phyloP scores from a whole-genome alignment of 2,797 vertebrate species.

The Anabas testudineus region DNA sequence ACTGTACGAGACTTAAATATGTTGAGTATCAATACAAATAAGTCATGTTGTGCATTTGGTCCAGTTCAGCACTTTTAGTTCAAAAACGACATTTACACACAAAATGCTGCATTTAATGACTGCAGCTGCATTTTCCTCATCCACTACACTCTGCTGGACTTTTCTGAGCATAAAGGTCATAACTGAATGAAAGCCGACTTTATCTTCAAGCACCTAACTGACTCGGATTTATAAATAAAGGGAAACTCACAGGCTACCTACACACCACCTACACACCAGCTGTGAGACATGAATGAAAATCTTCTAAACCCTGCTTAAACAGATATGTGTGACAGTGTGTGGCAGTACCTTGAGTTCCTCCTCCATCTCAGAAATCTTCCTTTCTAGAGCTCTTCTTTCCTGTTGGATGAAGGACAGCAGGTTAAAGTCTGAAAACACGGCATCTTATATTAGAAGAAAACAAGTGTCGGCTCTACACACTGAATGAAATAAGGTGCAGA shows the following conservation, averaged over 20 bases:
- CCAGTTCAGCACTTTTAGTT: too few species aligned
- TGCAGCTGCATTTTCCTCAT: too few species aligned
- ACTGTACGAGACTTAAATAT: too few species aligned
- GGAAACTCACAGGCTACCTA: background rate
- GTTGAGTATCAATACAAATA: too few species aligned
- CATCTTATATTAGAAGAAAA: background rate
- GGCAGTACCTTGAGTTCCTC: conserved; percentile 96
- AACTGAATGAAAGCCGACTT: too few species aligned
- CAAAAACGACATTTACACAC: too few species aligned
- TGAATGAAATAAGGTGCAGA: conserved; percentile 19
- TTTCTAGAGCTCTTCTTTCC: conserved; percentile 99
- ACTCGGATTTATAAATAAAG: too few species aligned
- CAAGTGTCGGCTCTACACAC: conserved; percentile 23
- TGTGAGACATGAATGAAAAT: background rate
- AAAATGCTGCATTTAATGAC: too few species aligned
- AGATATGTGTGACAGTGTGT: background rate
- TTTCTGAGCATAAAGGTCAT: too few species aligned
- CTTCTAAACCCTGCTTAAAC: background rate
- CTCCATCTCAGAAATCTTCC: conserved; percentile 99
- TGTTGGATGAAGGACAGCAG: conserved; percentile 45
- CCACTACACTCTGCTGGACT: too few species aligned
- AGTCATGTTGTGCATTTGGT: too few species aligned
- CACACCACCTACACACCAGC: conserved; percentile 30
- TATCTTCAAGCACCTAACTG: too few species aligned
- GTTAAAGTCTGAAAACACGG: conserved; percentile 14